These are phyloP conservation scores for Brachionus plicatilis DNA, from an alignment of 1,140 invertebrate species.

Conservation along the genomic window DNA sequence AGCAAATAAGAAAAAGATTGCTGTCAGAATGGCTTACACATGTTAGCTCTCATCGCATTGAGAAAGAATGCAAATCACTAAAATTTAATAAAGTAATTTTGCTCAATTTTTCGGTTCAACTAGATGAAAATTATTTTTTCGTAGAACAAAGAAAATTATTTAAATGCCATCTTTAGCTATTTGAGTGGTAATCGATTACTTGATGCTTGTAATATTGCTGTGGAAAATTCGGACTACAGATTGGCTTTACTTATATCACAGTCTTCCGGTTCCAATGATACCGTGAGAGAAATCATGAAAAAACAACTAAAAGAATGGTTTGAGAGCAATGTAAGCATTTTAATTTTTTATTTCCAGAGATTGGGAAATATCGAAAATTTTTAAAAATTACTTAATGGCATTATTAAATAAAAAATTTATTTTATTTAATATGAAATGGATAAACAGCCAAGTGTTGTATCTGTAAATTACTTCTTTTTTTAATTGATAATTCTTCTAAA, in stretches of 20 bases:
- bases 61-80: constrained; percentile 1
- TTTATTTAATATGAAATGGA: no score
- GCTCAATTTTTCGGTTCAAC: no score
- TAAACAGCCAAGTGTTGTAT: no score
- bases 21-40: constrained; percentile 5
- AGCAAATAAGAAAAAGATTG: constrained; percentile 15
- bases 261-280: constrained; percentile 7
- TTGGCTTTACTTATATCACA: constrained; percentile 8
- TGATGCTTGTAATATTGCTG: constrained; percentile 19
- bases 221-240: constrained; percentile 23
- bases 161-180: background rate
- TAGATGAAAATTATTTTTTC: no score
- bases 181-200: constrained; percentile 34
- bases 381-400: no score
- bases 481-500: no score
- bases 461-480: no score
- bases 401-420: no score
- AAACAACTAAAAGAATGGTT: constrained; percentile 29
- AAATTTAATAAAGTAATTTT: constrained; percentile 35
- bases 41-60: background rate
- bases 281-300: constrained; percentile 14
- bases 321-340: background rate
- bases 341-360: background rate
- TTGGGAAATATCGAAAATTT: no score
- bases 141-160: constrained; percentile 14